A percentile compares a stretch with the other conserved stretches of the same genome.
phyloP scores from a whole-genome alignment of 2,888 invertebrate species.

The Bruchidius siliquastri region DNA sequence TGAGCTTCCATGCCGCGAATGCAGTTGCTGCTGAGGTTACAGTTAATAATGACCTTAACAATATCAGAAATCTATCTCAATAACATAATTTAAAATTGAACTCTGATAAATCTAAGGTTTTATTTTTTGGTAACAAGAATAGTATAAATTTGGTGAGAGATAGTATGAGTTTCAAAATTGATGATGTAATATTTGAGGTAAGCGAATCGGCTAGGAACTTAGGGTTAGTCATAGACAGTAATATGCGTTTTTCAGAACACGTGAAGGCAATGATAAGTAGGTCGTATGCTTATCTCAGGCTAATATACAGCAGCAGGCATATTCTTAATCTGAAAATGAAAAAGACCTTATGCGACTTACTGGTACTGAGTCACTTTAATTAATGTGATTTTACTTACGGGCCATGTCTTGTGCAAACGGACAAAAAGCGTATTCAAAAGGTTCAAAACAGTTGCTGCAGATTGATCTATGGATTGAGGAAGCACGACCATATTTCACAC shows the following conservation, averaged over 20 bases:
- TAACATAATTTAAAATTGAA: not conserved
- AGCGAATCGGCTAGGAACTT: too few relatives aligned
- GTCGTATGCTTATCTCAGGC: not conserved
- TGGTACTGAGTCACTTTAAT: not conserved
- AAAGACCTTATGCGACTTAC: not conserved
- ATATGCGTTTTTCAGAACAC: too few relatives aligned
- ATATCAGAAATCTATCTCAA: not conserved
- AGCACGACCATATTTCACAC: not conserved
- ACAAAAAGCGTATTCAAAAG: not conserved
- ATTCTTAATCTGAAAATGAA: too few relatives aligned
- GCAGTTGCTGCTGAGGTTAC: not conserved
- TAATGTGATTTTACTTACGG: not conserved
- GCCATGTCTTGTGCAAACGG: not conserved
- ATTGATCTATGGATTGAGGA: not conserved
- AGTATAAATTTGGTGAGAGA: too few relatives aligned
- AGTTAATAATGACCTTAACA: not conserved
- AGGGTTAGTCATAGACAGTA: too few relatives aligned
- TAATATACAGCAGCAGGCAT: too few relatives aligned
- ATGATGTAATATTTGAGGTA: too few relatives aligned
- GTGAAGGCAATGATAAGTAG: too few relatives aligned
- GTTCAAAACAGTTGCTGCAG: not conserved
- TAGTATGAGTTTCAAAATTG: too few relatives aligned
- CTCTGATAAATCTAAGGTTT: not conserved
- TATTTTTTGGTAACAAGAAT: not conserved
- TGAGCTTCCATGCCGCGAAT: not conserved